These are phyloP conservation scores for Ellobium chinense DNA, from an alignment of 2,888 invertebrate genomes.

Conservation along the genomic window DNA sequence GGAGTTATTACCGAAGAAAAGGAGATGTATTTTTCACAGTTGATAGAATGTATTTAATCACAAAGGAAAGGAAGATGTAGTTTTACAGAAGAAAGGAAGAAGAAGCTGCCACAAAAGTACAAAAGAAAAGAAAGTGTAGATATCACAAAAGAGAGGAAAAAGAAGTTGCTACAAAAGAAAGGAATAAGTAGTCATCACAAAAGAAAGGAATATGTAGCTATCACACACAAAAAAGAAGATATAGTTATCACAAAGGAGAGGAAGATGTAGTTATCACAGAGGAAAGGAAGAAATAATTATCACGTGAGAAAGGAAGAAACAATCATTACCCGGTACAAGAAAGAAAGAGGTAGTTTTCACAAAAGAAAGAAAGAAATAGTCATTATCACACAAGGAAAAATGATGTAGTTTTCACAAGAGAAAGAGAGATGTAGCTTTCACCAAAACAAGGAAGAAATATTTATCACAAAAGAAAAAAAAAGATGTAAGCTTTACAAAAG, in stretches of 20 bases:
- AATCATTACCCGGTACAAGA: too few species aligned
- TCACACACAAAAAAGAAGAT: background rate
- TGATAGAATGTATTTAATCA: too few species aligned
- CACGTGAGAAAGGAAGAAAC: too few species aligned
- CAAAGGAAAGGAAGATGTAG: background rate
- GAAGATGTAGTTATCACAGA: background rate
- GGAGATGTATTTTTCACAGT: too few species aligned
- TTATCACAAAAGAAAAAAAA: too few species aligned
- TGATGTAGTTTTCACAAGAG: too few species aligned
- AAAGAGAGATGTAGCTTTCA: too few species aligned
- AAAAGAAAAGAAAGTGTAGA: background rate
- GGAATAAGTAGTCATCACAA: background rate
- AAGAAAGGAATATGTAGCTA: background rate
- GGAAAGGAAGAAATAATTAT: background rate
- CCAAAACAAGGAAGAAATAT: too few species aligned
- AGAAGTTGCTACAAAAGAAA: background rate
- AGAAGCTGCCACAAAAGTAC: background rate
- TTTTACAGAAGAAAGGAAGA: background rate
- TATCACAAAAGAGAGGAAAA: background rate
- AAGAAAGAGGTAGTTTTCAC: too few species aligned
- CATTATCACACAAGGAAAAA: too few species aligned
- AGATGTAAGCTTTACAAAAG: too few species aligned
- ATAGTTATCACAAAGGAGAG: background rate
- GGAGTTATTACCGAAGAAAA: background rate
- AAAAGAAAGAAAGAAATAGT: too few species aligned